Base-by-base conservation (phyloP, 35 echinoderm and acorn worm genomes). In the Apostichopus parvimensis region DNA sequence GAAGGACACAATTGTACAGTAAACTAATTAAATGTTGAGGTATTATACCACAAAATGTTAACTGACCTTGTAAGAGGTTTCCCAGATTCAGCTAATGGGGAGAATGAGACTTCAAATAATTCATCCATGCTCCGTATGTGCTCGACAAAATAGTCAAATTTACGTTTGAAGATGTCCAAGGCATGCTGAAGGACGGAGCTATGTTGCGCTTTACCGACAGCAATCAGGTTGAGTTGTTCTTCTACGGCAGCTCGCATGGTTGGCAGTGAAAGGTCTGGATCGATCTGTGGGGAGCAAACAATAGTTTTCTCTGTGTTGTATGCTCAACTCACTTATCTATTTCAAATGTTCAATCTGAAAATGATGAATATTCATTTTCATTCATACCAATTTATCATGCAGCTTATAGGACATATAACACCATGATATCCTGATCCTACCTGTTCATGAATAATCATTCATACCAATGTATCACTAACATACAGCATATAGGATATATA, bases 71-170 rank as follows among this genome's bases (percentile, higher is more conserved):
- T 95, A 21, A 98, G 82, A 21, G 96, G 96, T 91, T 98, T 98
- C 2, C 96, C 96, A 57, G 94, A 92, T 11, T 90, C 94, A 14
- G 96, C 94, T 15, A 98, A 86, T 3, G 96, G 96, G 8, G 96
- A 98, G 57, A 98, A 98, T 4, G 96, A 98, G 4, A 98, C 96
- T 75, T 98, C 96, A 87, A 98, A 98, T 13, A 98, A 89, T 53
- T 98, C 96, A 53, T 98, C 96, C 96, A 98, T 98, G 10, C 83
- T 92, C 22, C 91, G 92, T 22, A 98, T 98, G 80, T 98, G 96
- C 7, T 95, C 94, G 53, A 98, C 96, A 93, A 98, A 98, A 61
- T 98, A 98, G 17, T 92, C 60, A 92, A 98, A 98, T 72, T 98
- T 98, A 56, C 93, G 64, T 9, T 80, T 89, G 77, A 98, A 98